These are phyloP conservation scores for Neodontobutis hainanensis DNA, from an alignment of 2,113 vertebrate species.

Conservation along the genomic window DNA sequence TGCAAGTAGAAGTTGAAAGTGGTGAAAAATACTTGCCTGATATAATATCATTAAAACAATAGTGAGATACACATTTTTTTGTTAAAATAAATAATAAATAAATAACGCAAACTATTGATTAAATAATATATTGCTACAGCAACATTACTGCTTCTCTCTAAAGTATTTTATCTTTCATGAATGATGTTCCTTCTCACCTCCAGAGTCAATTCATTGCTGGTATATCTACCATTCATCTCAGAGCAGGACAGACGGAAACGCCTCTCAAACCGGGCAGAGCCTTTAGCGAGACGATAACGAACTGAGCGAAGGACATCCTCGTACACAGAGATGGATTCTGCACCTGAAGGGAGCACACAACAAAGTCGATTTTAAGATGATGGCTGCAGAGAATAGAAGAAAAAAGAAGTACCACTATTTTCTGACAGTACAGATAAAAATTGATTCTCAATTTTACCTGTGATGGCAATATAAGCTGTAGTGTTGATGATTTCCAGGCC, in stretches of 20 bases:
- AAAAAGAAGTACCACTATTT: neutral
- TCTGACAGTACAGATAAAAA: neutral
- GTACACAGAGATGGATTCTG: conserved; percentile 95
- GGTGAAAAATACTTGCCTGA: conserved; percentile 1
- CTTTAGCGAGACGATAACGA: conserved; percentile 85
- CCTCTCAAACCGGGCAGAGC: conserved; percentile 90
- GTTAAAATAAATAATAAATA: too few species aligned
- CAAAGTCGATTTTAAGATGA: conserved; percentile 15
- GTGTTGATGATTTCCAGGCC: conserved; percentile 94
- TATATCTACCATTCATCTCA: conserved; percentile 97
- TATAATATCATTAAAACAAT: too few species aligned
- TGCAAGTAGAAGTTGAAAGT: conserved; percentile 50
- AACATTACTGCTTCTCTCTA: neutral
- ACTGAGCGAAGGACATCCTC: conserved; percentile 92
- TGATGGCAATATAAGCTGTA: conserved; percentile 91
- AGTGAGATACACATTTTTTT: too few species aligned
- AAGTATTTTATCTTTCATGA: neutral
- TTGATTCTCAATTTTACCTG: conserved; percentile 75
- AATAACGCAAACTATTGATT: too few species aligned
- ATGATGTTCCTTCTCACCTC: conserved; percentile 80
- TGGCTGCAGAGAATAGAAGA: neutral
- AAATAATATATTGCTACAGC: neutral
- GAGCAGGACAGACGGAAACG: conserved; percentile 96
- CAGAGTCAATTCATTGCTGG: conserved; percentile 94
- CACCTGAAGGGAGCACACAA: conserved; percentile 74